A percentile compares a stretch with the other conserved stretches of the same genome.
These are phyloP conservation scores for Callyntrura sp. DNA, from an alignment of 2,888 invertebrate species.

Conservation along the genomic window DNA sequence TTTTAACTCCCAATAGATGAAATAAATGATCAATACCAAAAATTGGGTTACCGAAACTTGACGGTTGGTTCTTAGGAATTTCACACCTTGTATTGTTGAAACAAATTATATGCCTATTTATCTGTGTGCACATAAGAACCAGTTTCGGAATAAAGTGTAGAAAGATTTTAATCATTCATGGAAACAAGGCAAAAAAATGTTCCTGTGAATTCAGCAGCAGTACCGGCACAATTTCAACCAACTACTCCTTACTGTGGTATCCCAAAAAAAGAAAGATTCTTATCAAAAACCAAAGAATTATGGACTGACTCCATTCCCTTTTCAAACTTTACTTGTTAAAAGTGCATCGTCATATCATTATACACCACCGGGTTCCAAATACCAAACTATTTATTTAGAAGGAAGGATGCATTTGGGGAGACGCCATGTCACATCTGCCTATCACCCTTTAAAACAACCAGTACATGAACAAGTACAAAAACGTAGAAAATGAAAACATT, in stretches of 20 bases:
- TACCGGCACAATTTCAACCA: slow-evolving; percentile 26
- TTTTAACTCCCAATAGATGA: background rate
- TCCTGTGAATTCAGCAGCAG: slow-evolving; percentile 17
- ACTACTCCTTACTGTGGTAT: background rate
- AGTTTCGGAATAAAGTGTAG: slow-evolving; percentile 3
- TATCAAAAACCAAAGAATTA: slow-evolving; percentile 73
- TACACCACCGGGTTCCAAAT: background rate
- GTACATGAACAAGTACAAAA: background rate
- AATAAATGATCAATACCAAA: background rate
- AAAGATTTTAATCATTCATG: slow-evolving; percentile 69
- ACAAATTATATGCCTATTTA: slow-evolving; percentile 32
- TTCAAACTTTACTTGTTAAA: slow-evolving; percentile 47
- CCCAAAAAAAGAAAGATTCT: slow-evolving; percentile 63
- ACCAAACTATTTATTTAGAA: no score
- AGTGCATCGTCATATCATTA: background rate
- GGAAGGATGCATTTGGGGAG: no score
- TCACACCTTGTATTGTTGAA: slow-evolving; percentile 65
- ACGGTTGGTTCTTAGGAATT: slow-evolving; percentile 56
- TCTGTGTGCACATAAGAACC: background rate
- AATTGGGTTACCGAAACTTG: background rate
- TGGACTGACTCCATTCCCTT: slow-evolving; percentile 41
- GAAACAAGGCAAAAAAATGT: slow-evolving; percentile 53
- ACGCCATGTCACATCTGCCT: background rate
- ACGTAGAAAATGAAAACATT: background rate
- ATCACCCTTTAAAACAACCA: background rate